These are phyloP conservation scores for Diaperis boleti DNA, from an alignment of 2,888 invertebrate genomes.

Conservation along the genomic window DNA sequence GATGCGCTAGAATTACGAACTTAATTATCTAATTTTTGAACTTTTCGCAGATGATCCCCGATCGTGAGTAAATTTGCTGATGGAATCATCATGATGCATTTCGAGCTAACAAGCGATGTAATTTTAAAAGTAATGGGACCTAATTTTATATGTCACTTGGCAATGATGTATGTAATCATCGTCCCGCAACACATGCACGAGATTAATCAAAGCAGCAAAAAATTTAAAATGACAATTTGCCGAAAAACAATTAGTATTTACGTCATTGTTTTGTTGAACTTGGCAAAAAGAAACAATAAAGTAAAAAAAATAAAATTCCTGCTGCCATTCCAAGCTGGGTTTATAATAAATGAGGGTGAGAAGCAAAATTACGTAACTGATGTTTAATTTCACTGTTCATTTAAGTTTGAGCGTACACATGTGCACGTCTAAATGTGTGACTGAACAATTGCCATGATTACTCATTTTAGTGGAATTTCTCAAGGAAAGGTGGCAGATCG, in stretches of 20 bases:
- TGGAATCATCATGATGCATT: too few species aligned
- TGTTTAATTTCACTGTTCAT: constrained; percentile 9
- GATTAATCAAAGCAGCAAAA: constrained; percentile 12
- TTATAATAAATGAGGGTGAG: constrained; percentile 13
- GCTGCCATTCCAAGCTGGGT: constrained; percentile 5
- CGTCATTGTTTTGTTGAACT: constrained; percentile 17
- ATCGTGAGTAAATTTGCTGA: too few species aligned
- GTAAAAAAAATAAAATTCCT: constrained; percentile 23
- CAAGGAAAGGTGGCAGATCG: background rate
- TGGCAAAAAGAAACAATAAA: constrained; percentile 5
- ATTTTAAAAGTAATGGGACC: too few species aligned
- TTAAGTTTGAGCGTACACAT: background rate
- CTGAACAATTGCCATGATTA: background rate
- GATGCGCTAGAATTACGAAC: constrained; percentile 25
- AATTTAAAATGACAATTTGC: constrained; percentile 6
- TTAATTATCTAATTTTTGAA: constrained; percentile 22
- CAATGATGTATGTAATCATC: constrained; percentile 16
- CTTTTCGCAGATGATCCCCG: background rate
- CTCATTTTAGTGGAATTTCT: too few species aligned
- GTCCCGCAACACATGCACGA: background rate
- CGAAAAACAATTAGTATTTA: too few species aligned
- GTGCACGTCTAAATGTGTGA: too few species aligned
- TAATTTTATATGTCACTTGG: constrained; percentile 11
- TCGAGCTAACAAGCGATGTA: too few species aligned
- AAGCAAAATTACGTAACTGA: background rate